Evolutionary conservation across 2,113 vertebrate species (phyloP).

Genomic region (Sinocyclocheilus grahami): DNA sequence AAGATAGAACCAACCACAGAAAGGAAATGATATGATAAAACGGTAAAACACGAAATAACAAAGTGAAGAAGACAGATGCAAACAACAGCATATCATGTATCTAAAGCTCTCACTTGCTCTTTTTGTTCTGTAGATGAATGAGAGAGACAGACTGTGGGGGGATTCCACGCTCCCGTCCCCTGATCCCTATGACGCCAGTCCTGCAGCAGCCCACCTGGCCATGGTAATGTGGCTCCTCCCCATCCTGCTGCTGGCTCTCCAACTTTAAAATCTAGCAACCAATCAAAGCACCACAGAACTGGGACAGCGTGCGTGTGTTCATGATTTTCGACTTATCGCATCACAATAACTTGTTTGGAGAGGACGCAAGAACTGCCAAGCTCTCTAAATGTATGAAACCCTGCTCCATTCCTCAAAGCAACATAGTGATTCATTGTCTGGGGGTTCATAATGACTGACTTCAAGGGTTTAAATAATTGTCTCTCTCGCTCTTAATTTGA

Average conservation of each 20-base stretch:
- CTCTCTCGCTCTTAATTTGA: neutral
- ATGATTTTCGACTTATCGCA: constrained; percentile 32
- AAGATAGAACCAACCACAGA: neutral
- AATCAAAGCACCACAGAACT: constrained; percentile 38
- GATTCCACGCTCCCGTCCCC: constrained; percentile 56
- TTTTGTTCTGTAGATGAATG: constrained; percentile 55
- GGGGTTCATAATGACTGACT: constrained; percentile 19
- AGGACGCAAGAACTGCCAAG: constrained; percentile 18
- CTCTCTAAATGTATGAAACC: constrained; percentile 14
- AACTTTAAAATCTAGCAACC: constrained; percentile 40
- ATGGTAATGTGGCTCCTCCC: constrained; percentile 42
- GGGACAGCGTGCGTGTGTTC: constrained; percentile 34
- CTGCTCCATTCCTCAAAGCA: constrained; percentile 33
- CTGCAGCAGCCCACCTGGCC: neutral
- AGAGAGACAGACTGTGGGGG: constrained; percentile 61
- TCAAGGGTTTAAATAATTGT: constrained; percentile 33
- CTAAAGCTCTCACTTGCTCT: neutral
- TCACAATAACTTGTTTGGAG: constrained; percentile 24
- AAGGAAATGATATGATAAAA: constrained; percentile 22
- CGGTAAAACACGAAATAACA: neutral
- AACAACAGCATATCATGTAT: too few relatives aligned
- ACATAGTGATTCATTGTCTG: constrained; percentile 40
- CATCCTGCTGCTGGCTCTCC: constrained; percentile 23
- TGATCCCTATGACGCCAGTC: constrained; percentile 45
- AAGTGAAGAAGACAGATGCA: too few relatives aligned